Base-by-base conservation (phyloP, 2,888 invertebrate genomes). In the Dryadula phaetusa region DNA sequence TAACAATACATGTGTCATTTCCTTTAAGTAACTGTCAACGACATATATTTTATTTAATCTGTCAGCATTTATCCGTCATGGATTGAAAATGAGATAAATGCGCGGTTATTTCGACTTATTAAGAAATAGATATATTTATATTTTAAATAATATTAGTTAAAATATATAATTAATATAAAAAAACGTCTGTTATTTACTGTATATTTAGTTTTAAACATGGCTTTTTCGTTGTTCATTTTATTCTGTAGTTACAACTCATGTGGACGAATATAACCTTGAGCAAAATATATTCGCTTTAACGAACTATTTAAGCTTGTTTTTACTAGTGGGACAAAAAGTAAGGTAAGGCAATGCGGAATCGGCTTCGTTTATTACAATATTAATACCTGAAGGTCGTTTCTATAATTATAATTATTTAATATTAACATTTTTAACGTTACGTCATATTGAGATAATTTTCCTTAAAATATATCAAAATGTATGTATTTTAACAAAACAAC, bases 21-120 rank as follows among this genome's bases (percentile, higher is more conserved):
- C 2, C 1, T 6, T 22, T 25, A 2, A 4, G 14, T 6, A 25
- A 25, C 25, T 49, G 25, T 49, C 49, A 53, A 53, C 18, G 34
- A 5, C 12, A 12, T 14, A 34, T 12, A 53, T 2, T 32, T 20
- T 16, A 28, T 16, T 10, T 28, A 22, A 22, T 20, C 34, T 54
- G n/a, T 34, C 1, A n/a, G 22, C 10, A 34, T 7, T 20, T 18
- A 20, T 18, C 34, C 34, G 54, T 53, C 53, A 53, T 34, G 14
- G 8, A 16, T 22, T 25, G n/a, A 56, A 37, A 25, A 56, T 56
- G 40, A n/a, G 25, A 40, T 40, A 40, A 56, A 56, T 56, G 40
- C 16, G 56, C 56, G 56, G 56, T 40, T 56, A 22, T 56, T 56
- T 56, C 40, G 56, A 56, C 42, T 56, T 56, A 22, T 16, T 37